Evolutionary conservation across 2,888 invertebrate species (phyloP), one percentile per base, ranked within the genome.

Genomic region (Luperina nickerlii): DNA sequence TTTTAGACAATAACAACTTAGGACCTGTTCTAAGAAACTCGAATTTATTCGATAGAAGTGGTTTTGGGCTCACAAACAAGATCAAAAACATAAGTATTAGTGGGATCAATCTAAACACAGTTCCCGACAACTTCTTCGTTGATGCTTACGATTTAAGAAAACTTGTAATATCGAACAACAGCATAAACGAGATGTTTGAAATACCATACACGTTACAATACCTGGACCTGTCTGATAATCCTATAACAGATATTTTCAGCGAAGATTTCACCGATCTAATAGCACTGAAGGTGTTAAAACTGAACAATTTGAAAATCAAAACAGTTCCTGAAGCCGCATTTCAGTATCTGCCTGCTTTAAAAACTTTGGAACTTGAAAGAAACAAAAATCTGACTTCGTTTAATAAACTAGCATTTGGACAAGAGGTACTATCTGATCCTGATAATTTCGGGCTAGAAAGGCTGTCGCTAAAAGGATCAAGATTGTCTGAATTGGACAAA

Each of bases 151-250:
- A 97, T 85, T 90, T 97, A 74, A 93, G 95, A 78, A 92, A 93
- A 78, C 89, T 97, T 0, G 92, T 94, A 1, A 92, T 97, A 74
- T 94, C 97, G 0, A 96, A 97, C 76, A 98, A 98, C 90, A 96
- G 96, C 24, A 92, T 98, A 4, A 92, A 90, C 0, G 93, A 94
- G 8, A 92, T 98, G 15, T 98, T 98, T 45, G 94, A 96, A 57
- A 89, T 98, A 75, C 98, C 98, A 0, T 95, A 94, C 48, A 97
- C 97, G 0, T 88, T 98, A 11, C 95, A 97, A 89, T 96, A 97
- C 81, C 93, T 98, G 32, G 98, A 98, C 92, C 88, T 98, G 24
- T 98, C 98, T 0, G 97, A 97, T 68, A 98, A 97, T 74, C 96
- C 97, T 15, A 96, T 98, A 6, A 87, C 90, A 1, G 94, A 94